Percentiles rank a stretch among this genome's conserved stretches.
Evolutionary conservation across 2,888 invertebrate genomes (phyloP).

Genomic region (Amphipyra tragopoginis): DNA sequence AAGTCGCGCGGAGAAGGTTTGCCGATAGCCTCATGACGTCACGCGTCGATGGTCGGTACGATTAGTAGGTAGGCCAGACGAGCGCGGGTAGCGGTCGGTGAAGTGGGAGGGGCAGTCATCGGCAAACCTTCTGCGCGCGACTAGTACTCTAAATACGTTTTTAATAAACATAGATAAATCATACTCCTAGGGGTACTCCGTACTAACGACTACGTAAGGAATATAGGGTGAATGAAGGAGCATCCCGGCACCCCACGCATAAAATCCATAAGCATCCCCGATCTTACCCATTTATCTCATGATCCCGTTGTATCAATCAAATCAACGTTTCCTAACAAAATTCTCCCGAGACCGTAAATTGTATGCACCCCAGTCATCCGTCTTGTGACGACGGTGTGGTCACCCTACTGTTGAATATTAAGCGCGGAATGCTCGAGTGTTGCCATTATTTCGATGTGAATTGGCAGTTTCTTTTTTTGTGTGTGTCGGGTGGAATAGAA

Average conservation of each 20-base stretch:
- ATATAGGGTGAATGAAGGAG: slow-evolving; percentile 23
- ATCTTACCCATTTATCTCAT: slow-evolving; percentile 41
- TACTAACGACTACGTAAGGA: slow-evolving; percentile 20
- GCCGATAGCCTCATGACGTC: no score
- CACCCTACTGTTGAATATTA: slow-evolving; percentile 56
- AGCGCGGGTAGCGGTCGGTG: no score
- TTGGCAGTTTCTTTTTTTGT: slow-evolving; percentile 38
- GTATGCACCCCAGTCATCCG: slow-evolving; percentile 67
- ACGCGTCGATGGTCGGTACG: no score
- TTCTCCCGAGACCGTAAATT: slow-evolving; percentile 53
- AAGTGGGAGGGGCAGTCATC: no score
- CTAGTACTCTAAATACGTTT: no score
- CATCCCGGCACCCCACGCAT: slow-evolving; percentile 18
- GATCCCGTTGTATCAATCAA: slow-evolving; percentile 67
- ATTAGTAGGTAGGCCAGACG: no score
- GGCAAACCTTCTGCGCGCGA: no score
- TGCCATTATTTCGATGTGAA: slow-evolving; percentile 44
- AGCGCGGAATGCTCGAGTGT: slow-evolving; percentile 41
- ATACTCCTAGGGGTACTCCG: background rate
- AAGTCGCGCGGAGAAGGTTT: no score
- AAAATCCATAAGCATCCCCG: slow-evolving; percentile 43
- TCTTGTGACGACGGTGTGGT: slow-evolving; percentile 53
- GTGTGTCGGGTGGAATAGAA: slow-evolving; percentile 12
- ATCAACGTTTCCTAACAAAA: slow-evolving; percentile 63
- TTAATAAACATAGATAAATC: slow-evolving; percentile 33